These are phyloP conservation scores for Deroptyus accipitrinus DNA, from an alignment of 2,113 vertebrate genomes.

Conservation along the genomic window DNA sequence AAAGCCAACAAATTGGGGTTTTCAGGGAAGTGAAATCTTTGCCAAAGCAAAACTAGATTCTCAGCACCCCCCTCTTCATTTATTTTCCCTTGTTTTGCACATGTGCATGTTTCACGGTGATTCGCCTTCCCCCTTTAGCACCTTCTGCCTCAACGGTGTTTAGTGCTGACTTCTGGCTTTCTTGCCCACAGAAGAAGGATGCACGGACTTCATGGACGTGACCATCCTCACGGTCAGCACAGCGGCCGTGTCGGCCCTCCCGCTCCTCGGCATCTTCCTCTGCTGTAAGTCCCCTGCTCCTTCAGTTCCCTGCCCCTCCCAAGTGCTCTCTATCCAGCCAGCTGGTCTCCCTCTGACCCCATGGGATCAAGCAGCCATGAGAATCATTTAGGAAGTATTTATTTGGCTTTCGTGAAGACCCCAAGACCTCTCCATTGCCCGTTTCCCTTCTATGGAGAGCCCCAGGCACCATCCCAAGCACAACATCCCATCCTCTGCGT, in stretches of 20 bases:
- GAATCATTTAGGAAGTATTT: not conserved
- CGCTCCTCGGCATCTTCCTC: slow-evolving; percentile 17
- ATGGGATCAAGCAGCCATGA: rapidly evolving
- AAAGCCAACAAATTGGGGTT: rapidly evolving
- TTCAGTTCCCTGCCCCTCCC: not conserved
- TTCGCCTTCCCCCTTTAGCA: not conserved
- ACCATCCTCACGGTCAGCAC: not conserved
- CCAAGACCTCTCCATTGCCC: rapidly evolving
- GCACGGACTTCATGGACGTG: not conserved
- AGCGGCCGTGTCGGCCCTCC: not conserved
- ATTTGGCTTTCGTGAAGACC: not conserved
- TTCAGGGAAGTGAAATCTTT: not conserved
- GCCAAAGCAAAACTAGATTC: not conserved
- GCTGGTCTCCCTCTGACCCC: not conserved
- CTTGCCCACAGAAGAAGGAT: not conserved
- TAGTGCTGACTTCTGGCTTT: rapidly evolving
- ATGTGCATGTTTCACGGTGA: rapidly evolving
- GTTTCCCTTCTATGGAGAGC: not conserved
- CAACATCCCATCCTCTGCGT: rapidly evolving
- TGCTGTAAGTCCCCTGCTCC: slow-evolving; percentile 14
- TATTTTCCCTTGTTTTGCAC: not conserved
- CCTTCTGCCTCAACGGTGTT: rapidly evolving
- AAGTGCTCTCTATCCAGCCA: rapidly evolving
- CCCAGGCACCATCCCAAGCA: rapidly evolving
- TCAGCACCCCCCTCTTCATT: not conserved